A percentile compares a stretch with the other conserved stretches of the same genome.
phyloP scores from a whole-genome alignment of 2,888 invertebrate species.

The Diogma glabrata region DNA sequence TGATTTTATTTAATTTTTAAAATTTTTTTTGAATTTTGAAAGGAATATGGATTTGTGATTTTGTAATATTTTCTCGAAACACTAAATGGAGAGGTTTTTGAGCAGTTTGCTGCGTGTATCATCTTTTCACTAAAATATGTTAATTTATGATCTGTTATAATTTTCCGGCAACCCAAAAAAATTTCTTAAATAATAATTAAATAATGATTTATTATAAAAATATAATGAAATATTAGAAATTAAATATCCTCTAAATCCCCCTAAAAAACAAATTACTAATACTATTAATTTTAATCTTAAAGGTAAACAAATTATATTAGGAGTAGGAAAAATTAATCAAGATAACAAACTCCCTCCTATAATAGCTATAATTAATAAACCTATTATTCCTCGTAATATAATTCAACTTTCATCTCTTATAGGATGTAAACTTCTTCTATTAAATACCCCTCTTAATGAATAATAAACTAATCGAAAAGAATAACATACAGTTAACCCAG shows the following conservation, averaged over 20 bases:
- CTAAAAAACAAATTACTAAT: constrained; percentile 39
- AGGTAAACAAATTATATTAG: constrained; percentile 43
- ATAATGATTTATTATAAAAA: constrained; percentile 37
- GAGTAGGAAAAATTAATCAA: constrained; percentile 43
- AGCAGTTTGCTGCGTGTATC: too few relatives aligned
- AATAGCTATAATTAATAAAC: constrained; percentile 41
- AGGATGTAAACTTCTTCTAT: constrained; percentile 39
- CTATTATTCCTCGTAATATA: constrained; percentile 21
- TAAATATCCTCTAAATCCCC: constrained; percentile 35
- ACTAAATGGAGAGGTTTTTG: too few relatives aligned
- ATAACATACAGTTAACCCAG: constrained; percentile 46
- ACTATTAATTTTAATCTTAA: constrained; percentile 42
- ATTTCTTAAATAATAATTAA: constrained; percentile 30
- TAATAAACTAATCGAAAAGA: constrained; percentile 45
- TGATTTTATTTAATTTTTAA: too few relatives aligned
- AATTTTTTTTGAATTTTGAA: too few relatives aligned
- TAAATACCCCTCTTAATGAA: constrained; percentile 40
- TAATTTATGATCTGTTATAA: too few relatives aligned
- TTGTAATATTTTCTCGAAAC: too few relatives aligned
- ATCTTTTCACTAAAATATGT: too few relatives aligned
- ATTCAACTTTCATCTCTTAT: constrained; percentile 39
- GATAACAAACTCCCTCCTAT: constrained; percentile 42
- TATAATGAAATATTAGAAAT: constrained; percentile 37
- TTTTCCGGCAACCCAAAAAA: too few relatives aligned
- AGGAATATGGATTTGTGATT: too few relatives aligned